A percentile compares a stretch with the other conserved stretches of the same genome.
phyloP scores from a whole-genome alignment of 2,113 vertebrate species.

The Neofelis nebulosa region DNA sequence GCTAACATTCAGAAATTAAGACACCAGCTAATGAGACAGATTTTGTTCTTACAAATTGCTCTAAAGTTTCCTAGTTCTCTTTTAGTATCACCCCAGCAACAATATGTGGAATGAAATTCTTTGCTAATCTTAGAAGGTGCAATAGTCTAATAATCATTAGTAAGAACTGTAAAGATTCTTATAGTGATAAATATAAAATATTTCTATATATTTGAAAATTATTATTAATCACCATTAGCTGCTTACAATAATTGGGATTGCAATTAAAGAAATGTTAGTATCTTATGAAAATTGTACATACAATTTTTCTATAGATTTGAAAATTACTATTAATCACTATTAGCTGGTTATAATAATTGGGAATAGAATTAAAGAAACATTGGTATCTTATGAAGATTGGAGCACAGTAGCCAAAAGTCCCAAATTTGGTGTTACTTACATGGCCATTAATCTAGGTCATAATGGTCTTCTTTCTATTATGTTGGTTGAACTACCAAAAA shows the following conservation, averaged over 20 bases:
- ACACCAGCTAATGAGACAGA: background rate
- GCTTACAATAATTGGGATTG: slow-evolving; percentile 31
- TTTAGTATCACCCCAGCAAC: background rate
- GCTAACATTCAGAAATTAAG: slow-evolving; percentile 18
- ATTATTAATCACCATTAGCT: background rate
- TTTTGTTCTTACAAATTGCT: slow-evolving; percentile 36
- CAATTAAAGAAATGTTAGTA: background rate
- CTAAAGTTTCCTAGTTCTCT: background rate
- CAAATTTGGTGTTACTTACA: slow-evolving; percentile 2
- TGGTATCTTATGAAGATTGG: background rate
- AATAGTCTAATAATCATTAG: background rate
- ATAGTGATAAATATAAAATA: background rate
- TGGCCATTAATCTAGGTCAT: slow-evolving; percentile 5
- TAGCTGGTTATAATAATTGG: slow-evolving; percentile 42
- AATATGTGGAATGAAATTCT: slow-evolving; percentile 12
- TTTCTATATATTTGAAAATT: slow-evolving; percentile 29
- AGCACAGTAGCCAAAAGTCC: background rate
- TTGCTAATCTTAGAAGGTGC: background rate
- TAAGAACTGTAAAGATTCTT: slow-evolving; percentile 19
- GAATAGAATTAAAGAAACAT: slow-evolving; percentile 3
- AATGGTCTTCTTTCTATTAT: background rate
- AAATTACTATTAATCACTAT: background rate
- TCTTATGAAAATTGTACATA: too few relatives aligned
- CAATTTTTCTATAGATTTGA: slow-evolving; percentile 30
- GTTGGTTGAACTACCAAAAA: background rate